phyloP scores from a whole-genome alignment of 2,888 invertebrate genomes.

The Trissolcus brochymenae region DNA sequence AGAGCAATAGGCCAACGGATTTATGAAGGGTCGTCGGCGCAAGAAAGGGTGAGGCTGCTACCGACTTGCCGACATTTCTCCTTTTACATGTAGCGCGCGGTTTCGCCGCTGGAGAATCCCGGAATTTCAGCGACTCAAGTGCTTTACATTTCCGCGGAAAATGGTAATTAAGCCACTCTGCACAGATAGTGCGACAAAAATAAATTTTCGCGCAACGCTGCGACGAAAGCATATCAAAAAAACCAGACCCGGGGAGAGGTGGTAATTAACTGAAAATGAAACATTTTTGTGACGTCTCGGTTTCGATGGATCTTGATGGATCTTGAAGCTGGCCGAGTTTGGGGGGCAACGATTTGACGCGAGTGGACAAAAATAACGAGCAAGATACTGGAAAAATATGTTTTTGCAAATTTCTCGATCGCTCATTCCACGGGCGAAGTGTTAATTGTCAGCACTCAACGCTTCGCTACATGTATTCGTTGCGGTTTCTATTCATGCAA shows the following conservation, averaged over 20 bases:
- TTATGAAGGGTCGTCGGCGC: conserved; percentile 63
- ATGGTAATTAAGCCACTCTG: conserved; percentile 55
- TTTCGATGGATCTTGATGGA: background rate
- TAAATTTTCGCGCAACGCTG: conserved; percentile 35
- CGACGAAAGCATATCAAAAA: conserved; percentile 26
- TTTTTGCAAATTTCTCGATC: conserved; percentile 39
- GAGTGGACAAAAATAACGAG: background rate
- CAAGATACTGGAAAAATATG: conserved; percentile 15
- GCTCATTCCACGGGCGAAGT: conserved; percentile 41
- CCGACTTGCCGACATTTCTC: conserved; percentile 46
- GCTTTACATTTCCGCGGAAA: conserved; percentile 51
- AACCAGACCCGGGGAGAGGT: background rate
- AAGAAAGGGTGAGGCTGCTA: conserved; percentile 43
- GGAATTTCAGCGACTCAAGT: conserved; percentile 47
- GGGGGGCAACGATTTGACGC: background rate
- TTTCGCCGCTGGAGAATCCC: conserved; percentile 40
- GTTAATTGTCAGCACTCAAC: conserved; percentile 59
- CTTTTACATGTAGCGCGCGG: conserved; percentile 40
- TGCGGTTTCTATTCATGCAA: conserved; percentile 71
- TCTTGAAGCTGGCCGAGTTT: background rate
- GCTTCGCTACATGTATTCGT: conserved; percentile 49
- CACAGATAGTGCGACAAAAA: conserved; percentile 48
- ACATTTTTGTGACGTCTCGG: too few species aligned
- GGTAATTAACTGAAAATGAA: conserved; percentile 43
- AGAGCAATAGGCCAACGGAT: conserved; percentile 56